Evolutionary conservation across 2,113 vertebrate species (phyloP), one percentile per base, ranked within the genome.

Genomic region (Prolemur simus): DNA sequence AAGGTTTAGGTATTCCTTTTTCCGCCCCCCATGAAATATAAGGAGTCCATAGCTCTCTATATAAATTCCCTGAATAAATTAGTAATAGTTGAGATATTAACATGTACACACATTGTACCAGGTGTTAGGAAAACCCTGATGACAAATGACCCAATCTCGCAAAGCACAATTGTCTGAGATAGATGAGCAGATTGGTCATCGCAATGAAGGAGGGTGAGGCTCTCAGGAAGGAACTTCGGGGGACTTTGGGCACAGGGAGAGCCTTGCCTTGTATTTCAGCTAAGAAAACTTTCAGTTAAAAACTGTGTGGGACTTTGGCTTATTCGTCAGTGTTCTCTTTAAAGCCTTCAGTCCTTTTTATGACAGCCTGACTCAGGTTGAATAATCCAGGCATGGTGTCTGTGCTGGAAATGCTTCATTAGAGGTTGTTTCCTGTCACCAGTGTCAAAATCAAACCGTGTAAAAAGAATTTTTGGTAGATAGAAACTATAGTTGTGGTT

Each of bases 281-380:
- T 82, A 68, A 58, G 86, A 89, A 77, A 64, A 15, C 34, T 45
- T 60, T 34, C 21, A 29, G 14, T 76, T 69, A 69, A 87, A 83
- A 92, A 56, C 52, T 63, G 4, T 20, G 10, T 34, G n/a, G 77
- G 49, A 68, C 84, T 56, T 69, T 56, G 85, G 9, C 49, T 87
- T 21, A 17, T 82, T 2, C 73, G 3, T 84, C 47, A 23, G 37
- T 52, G 34, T 7, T 71, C 54, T 87, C 74, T 68, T 87, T 77
- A 77, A 3, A 76, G 42, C 34, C 25, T 63, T 87, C 86, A 47
- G 58, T 87, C 32, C 78, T 56, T 90, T 87, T 94, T 92, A 87
- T 68, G 92, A 87, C 63, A 47, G 4, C 34, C 14, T 95, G 95
- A 94, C 52, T 97, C 88, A 82, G 58, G 45, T 54, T 58, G 80